Evolutionary conservation across 2,888 invertebrate genomes (phyloP).

Genomic region (Pilophorus perplexus): DNA sequence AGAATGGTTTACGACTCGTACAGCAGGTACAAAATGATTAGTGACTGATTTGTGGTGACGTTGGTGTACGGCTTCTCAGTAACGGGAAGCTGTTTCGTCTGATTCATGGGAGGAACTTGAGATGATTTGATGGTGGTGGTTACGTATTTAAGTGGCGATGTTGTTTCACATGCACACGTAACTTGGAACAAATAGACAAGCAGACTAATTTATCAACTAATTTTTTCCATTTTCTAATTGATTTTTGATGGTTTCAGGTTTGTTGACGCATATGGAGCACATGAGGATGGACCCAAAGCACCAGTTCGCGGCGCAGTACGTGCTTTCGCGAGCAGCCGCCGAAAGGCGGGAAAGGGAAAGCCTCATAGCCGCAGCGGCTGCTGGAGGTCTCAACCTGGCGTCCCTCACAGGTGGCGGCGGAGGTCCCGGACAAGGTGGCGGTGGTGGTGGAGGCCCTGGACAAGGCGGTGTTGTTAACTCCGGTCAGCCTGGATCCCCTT

Average conservation of each 20-base stretch:
- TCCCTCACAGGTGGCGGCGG: constrained; percentile 42
- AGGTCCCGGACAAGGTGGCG: constrained; percentile 50
- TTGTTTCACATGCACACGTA: no score
- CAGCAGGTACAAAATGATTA: no score
- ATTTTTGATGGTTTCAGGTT: constrained; percentile 60
- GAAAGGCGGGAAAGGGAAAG: constrained; percentile 82
- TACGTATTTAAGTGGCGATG: no score
- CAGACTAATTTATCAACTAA: no score
- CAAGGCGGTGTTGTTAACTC: constrained; percentile 50
- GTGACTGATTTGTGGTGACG: no score
- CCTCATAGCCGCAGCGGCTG: constrained; percentile 62
- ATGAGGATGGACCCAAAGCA: constrained; percentile 97
- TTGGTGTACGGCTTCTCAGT: no score
- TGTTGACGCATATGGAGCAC: constrained; percentile 91
- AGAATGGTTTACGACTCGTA: no score
- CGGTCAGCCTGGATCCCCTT: constrained; percentile 56
- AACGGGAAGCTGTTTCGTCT: no score
- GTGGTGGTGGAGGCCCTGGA: constrained; percentile 33
- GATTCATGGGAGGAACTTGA: no score
- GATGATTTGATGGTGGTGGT: no score
- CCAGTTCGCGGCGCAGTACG: constrained; percentile 92
- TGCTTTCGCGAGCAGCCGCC: constrained; percentile 84
- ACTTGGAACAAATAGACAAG: no score
- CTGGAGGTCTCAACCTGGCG: constrained; percentile 51
- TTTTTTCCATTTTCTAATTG: not conserved